Base-by-base conservation (phyloP, 2,888 invertebrate genomes). In the Eucera pruinosa region DNA sequence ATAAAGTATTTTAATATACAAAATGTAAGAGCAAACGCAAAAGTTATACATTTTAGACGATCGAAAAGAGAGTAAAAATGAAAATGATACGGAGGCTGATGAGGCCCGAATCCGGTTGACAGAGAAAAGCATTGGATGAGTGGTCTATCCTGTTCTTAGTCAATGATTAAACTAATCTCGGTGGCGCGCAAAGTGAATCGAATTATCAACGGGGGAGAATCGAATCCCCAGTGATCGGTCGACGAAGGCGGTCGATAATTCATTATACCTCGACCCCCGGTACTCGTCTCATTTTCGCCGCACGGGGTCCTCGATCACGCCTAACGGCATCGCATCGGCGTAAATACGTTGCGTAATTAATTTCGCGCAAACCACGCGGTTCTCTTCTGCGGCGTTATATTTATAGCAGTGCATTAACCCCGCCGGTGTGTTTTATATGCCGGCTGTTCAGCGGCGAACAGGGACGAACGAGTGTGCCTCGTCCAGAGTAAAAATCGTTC, bases 271-370 rank as follows among this genome's bases (percentile, higher is more conserved):
- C 43, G 50, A 69, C n/a, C 61, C 60, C 55, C 65, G 61, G 65
- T 18, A 65, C 81, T 81, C 82, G 84, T 82, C 82, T 85, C 81
- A 84, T 85, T 82, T 84, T 85, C 84, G 68, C 82, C 43, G 60
- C 76, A 82, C 82, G 85, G 80, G 81, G 81, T 82, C 79, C 81
- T 82, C 85, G 82, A 84, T 84, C 82, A 82, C 83, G 79, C 82
- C 81, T 84, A 84, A 84, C 84, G 83, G 85, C 84, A 81, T 41
- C 75, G 73, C 82, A 85, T 85, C 81, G 85, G 78, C 81, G 79
- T 81, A 85, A 84, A 84, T 84, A 81, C 81, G 85, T 84, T 84
- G 79, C 78, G 82, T 84, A 84, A 84, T 84, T 84, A 84, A 84
- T 84, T 85, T 85, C 73, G 76, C 84, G 82, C 78, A 82, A 84